Evolutionary conservation across 1,140 invertebrate species (phyloP).

Genomic region (Euschistus heros): DNA sequence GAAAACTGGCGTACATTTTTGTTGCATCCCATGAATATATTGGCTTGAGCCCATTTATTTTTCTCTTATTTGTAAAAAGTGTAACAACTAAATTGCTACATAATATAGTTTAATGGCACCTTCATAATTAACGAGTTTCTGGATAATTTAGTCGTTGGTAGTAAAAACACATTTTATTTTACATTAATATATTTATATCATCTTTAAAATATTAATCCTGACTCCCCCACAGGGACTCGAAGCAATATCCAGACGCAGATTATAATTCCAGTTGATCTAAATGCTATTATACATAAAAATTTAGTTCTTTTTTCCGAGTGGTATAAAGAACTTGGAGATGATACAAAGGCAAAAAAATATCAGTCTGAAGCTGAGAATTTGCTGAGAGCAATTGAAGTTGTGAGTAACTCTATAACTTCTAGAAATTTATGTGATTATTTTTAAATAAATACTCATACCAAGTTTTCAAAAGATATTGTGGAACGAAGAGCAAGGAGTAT

Average conservation of each 20-base stretch:
- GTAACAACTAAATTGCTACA: too few relatives aligned
- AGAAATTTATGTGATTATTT: neutral
- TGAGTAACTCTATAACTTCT: neutral
- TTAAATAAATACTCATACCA: neutral
- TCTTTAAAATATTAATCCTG: too few relatives aligned
- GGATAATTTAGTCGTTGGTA: too few relatives aligned
- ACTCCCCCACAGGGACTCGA: neutral
- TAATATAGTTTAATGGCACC: too few relatives aligned
- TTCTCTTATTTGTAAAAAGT: too few relatives aligned
- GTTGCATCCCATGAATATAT: too few relatives aligned
- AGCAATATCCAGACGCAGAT: constrained; percentile 38
- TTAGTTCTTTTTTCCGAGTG: constrained; percentile 45
- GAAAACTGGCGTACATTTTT: too few relatives aligned
- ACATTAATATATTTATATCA: too few relatives aligned
- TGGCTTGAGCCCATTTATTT: too few relatives aligned
- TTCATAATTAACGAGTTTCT: too few relatives aligned
- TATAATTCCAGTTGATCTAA: constrained; percentile 76
- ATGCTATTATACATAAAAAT: constrained; percentile 60
- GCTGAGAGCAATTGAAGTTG: neutral
- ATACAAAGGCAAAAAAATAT: neutral
- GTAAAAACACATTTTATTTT: too few relatives aligned
- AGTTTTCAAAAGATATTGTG: constrained; percentile 46
- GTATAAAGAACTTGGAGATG: constrained; percentile 30
- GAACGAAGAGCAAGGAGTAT: constrained; percentile 53
- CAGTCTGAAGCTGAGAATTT: neutral